Conservation (phyloP, 2,113 vertebrate species). For the Ameiurus melas region DNA sequence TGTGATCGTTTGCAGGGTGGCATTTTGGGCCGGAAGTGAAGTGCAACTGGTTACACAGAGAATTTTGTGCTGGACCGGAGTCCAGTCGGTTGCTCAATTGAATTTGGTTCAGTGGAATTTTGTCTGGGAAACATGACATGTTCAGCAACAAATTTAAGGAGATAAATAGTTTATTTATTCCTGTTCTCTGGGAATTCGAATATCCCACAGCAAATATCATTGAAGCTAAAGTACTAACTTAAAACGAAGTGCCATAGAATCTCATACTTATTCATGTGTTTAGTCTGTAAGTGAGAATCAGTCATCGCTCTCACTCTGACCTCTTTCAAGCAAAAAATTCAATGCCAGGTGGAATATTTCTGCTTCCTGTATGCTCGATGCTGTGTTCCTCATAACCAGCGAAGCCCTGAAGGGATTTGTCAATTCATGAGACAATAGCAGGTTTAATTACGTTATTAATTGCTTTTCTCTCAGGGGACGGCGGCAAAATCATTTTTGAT, state of each 20-base stretch:
- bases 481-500: constrained; percentile 30
- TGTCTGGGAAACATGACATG: neutral
- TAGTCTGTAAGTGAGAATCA: neutral
- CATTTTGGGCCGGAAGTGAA: neutral
- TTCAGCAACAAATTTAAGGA: too few species aligned
- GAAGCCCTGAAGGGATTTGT: constrained; percentile 18
- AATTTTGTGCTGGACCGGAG: too few species aligned
- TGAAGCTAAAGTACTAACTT: neutral
- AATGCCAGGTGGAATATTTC: neutral
- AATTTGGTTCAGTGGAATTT: neutral
- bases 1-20: neutral
- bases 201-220: neutral
- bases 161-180: neutral
- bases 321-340: constrained; percentile 2
- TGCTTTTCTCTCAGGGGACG: constrained; percentile 39
- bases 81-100: neutral
- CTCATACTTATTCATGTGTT: neutral
- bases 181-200: neutral
- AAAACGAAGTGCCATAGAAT: neutral
- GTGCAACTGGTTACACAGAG: neutral
- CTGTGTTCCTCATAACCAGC: constrained; percentile 28
- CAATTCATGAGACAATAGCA: constrained; percentile 33
- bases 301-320: neutral
- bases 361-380: constrained; percentile 1
- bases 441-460: constrained; percentile 53